phyloP scores from a whole-genome alignment of 2,113 vertebrate species.

The Pituophis catenifer region DNA sequence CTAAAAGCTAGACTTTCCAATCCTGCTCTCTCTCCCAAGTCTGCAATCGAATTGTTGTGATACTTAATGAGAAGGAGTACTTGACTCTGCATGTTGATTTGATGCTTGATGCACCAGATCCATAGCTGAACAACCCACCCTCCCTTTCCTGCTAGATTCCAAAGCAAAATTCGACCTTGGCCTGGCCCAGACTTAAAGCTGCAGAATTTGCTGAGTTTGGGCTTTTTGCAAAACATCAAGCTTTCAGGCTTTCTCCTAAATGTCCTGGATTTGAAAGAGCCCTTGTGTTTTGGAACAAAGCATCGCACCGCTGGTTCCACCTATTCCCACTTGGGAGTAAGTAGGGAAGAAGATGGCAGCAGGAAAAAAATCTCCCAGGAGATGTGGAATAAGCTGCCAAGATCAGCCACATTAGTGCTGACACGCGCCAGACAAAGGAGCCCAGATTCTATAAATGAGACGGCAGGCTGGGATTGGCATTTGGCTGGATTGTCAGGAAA shows the following conservation, averaged over 20 bases:
- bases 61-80: background rate
- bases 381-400: conserved; percentile 63
- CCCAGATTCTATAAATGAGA: conserved; percentile 80
- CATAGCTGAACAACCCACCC: background rate
- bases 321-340: background rate
- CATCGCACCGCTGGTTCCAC: background rate
- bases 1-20: background rate
- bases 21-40: background rate
- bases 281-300: background rate
- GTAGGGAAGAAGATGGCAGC: conserved; percentile 33
- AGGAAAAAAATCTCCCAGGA: conserved; percentile 65
- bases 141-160: background rate
- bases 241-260: background rate
- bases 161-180: background rate
- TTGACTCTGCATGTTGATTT: background rate
- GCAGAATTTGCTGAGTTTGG: background rate
- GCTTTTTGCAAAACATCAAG: background rate
- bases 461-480: conserved; percentile 38
- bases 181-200: background rate
- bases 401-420: conserved; percentile 68
- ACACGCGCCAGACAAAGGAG: conserved; percentile 84
- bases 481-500: conserved; percentile 43
- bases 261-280: background rate
- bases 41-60: background rate
- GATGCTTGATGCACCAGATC: background rate